Percentiles rank a stretch among this genome's conserved stretches.
phyloP scores from a whole-genome alignment of 2,113 vertebrate species.

The Thunnus thynnus region DNA sequence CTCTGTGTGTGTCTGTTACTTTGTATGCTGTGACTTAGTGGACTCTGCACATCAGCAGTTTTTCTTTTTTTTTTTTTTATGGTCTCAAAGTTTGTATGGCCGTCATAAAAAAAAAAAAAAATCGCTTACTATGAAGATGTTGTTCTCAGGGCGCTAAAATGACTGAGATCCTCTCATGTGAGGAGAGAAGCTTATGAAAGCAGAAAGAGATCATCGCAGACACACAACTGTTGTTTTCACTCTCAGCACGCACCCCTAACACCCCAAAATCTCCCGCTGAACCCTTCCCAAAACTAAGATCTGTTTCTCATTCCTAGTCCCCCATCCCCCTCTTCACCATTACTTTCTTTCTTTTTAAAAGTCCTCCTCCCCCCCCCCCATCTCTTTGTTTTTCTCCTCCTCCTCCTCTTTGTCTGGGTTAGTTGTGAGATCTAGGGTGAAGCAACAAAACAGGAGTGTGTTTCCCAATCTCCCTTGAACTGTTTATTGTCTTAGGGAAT shows the following conservation, averaged over 20 bases:
- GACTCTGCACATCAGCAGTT: slow-evolving; percentile 16
- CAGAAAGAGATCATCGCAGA: background rate
- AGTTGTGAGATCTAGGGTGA: slow-evolving; percentile 1
- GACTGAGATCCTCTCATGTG: slow-evolving; percentile 1
- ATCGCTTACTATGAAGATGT: background rate
- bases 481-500: slow-evolving; percentile 39
- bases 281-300: slow-evolving; percentile 5
- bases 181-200: slow-evolving; percentile 12
- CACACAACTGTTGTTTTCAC: slow-evolving; percentile 24
- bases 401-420: background rate
- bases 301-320: slow-evolving; percentile 18
- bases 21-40: background rate
- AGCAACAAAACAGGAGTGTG: slow-evolving; percentile 24
- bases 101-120: background rate
- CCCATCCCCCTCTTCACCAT: background rate
- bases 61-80: slow-evolving; percentile 15
- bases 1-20: too few species aligned
- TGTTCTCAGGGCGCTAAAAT: slow-evolving; percentile 17
- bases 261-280: background rate
- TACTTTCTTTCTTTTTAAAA: background rate
- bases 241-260: background rate
- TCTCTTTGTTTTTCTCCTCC: slow-evolving; percentile 13
- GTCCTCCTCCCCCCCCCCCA: too few species aligned
- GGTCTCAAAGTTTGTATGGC: slow-evolving; percentile 41
- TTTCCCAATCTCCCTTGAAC: background rate